Evolutionary conservation across 2,113 vertebrate species (phyloP).

Genomic region (Ceuthmochares aereus): DNA sequence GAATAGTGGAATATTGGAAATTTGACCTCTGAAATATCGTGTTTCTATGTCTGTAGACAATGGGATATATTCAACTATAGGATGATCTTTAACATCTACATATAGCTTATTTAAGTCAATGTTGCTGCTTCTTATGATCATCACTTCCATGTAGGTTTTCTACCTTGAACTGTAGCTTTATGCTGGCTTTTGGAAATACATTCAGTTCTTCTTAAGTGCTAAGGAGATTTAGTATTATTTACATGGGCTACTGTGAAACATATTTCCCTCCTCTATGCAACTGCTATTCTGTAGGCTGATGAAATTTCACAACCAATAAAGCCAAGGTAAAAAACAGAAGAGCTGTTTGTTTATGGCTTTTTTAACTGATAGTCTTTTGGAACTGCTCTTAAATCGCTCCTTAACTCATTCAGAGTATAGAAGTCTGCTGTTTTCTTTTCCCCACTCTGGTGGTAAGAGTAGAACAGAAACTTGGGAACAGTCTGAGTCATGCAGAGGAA

Average conservation of each 20-base stretch:
- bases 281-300: not conserved
- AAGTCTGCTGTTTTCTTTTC: not conserved
- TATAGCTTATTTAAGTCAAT: not conserved
- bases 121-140: not conserved
- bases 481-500: not conserved
- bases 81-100: not conserved
- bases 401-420: not conserved
- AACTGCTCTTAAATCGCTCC: not conserved
- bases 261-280: not conserved
- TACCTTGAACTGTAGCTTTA: not conserved
- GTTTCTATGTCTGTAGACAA: not conserved
- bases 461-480: not conserved
- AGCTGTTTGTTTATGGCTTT: not conserved
- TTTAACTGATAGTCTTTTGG: not conserved
- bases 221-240: not conserved
- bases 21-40: not conserved
- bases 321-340: not conserved
- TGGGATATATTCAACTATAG: not conserved
- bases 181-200: not conserved
- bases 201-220: not conserved
- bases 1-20: not conserved
- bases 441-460: not conserved
- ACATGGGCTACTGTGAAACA: not conserved
- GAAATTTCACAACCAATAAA: not conserved
- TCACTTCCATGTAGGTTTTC: not conserved